Conservation (phyloP, 1,140 invertebrate species). For the Drosophila sturtevanti region DNA sequence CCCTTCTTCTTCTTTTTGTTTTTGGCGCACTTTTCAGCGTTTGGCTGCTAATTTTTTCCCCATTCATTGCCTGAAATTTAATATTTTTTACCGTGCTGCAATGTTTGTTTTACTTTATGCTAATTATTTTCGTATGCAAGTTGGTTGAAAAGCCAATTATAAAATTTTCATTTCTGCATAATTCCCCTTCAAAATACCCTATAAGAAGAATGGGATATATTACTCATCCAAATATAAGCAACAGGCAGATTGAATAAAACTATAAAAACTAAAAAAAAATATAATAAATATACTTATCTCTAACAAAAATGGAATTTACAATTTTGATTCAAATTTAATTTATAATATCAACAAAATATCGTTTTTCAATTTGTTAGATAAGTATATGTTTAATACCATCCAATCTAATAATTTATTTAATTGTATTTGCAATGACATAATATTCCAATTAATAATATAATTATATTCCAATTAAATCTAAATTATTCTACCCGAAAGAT, state of each 20-base stretch:
- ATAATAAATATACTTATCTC: too few relatives aligned
- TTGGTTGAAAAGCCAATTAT: slow-evolving; percentile 71
- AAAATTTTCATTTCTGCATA: slow-evolving; percentile 72
- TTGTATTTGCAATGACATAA: too few relatives aligned
- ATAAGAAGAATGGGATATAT: neutral
- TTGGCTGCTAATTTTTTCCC: slow-evolving; percentile 58
- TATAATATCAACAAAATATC: too few relatives aligned
- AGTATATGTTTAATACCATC: too few relatives aligned
- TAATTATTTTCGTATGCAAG: slow-evolving; percentile 73
- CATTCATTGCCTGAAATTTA: slow-evolving; percentile 80
- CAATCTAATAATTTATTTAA: too few relatives aligned
- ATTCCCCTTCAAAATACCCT: neutral
- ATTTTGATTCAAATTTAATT: too few relatives aligned
- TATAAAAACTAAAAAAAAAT: too few relatives aligned
- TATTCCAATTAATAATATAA: too few relatives aligned
- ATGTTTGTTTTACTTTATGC: slow-evolving; percentile 64
- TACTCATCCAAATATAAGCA: neutral
- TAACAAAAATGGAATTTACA: too few relatives aligned
- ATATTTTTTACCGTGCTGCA: slow-evolving; percentile 55
- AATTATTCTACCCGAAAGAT: too few relatives aligned
- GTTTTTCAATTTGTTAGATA: too few relatives aligned
- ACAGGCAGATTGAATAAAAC: neutral
- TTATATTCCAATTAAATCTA: too few relatives aligned
- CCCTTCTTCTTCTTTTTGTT: slow-evolving; percentile 13
- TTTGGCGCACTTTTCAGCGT: slow-evolving; percentile 57